Evolutionary conservation across 2,888 invertebrate species (phyloP), one percentile per base, ranked within the genome.

Genomic region (Melipona beecheii): DNA sequence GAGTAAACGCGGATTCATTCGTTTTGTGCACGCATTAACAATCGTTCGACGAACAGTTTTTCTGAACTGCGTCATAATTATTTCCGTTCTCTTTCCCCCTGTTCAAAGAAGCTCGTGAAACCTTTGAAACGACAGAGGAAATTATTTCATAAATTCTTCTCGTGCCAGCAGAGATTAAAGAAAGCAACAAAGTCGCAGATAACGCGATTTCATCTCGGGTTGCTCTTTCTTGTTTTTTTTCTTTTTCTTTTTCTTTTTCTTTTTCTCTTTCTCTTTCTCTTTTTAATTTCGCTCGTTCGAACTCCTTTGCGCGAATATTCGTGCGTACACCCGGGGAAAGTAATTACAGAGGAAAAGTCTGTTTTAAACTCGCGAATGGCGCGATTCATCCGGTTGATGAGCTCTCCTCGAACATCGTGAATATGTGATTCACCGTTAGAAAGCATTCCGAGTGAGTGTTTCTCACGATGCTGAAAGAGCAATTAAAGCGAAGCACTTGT

Each of bases 381-480:
- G 54, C 52, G n/a, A 66, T 78, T 78, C 75, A 66, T 11, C 21
- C 36, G 6, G 65, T 66, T 36, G 75, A 74, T 65, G 56, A 60
- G 50, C 64, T 75, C 64, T 75, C 19, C 50, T 74, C 58, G 50
- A 58, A 56, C 2, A 62, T 62, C 58, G 50, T 74, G 66, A 74
- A 56, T 66, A 52, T 75, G 66, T 50, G 50, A 78, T 66, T 74
- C 66, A 74, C 4, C 24, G 68, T 62, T 54, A 64, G 54, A 27
- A 76, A 49, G 43, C 31, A 56, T 74, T 58, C 50, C 9, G 43
- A 43, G 43, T 9, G 36, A 78, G 79, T 75, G 76, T 17, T 31
- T 76, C 62, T 27, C 31, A 68, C 68, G 69, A 62, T 21, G 52
- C n/a, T 76, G 76, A 62, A 79, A 60, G 76, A 60, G 79, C 75